Conservation (phyloP, 92 coral and sea anemone species). For the Parazoanthus swiftii region DNA sequence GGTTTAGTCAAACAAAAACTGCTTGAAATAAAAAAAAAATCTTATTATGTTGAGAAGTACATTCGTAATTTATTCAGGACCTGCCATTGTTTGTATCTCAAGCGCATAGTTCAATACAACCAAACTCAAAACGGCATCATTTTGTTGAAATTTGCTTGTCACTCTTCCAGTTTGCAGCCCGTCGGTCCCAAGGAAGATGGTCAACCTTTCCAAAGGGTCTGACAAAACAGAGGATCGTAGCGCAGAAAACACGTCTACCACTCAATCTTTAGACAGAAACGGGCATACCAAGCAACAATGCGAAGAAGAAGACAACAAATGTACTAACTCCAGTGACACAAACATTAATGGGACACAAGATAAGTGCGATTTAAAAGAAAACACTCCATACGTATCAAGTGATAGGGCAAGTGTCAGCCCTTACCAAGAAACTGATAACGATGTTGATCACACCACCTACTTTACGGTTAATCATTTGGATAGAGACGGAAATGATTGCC, state of each 20-base stretch:
- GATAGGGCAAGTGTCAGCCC: neutral
- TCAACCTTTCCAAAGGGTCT: conserved; percentile 1
- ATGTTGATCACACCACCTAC: neutral
- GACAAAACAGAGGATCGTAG: neutral
- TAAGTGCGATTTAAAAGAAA: neutral
- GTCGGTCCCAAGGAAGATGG: conserved; percentile 11
- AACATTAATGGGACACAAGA: neutral
- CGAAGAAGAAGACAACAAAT: neutral
- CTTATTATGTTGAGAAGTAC: neutral
- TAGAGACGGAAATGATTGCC: neutral
- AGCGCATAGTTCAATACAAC: neutral
- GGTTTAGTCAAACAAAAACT: neutral
- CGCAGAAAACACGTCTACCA: neutral
- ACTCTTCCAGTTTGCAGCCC: conserved; percentile 7
- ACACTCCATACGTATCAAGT: neutral
- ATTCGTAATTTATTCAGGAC: conserved; percentile 31
- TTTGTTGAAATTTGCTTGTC: neutral
- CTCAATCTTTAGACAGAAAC: neutral
- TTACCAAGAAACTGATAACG: neutral
- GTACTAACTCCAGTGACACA: neutral
- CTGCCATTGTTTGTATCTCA: conserved; percentile 16
- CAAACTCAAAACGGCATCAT: conserved; percentile 24
- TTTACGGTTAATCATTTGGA: conserved; percentile 21
- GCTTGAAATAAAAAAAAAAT: neutral
- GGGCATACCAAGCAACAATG: neutral